Base-by-base conservation (phyloP, 1,140 invertebrate genomes). In the Choristoneura fumiferana region DNA sequence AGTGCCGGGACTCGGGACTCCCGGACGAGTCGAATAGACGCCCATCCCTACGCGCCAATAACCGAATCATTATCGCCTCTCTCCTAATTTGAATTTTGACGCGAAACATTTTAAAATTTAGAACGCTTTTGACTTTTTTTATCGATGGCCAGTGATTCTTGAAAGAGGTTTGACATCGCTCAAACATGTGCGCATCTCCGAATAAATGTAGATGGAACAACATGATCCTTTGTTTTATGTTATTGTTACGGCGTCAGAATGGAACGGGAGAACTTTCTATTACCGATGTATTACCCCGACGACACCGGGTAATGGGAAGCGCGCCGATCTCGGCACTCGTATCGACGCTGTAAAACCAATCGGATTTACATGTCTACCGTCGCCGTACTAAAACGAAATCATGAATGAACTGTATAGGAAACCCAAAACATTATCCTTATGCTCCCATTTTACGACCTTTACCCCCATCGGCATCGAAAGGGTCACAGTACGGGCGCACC, bases 351-450 rank as follows among this genome's bases (percentile, higher is more conserved):
- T 75, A 76, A 71, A 81, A 79, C 73, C 82, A 78, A 85, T 82
- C 82, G 70, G 85, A 88, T 88, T 87, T 87, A 87, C 85, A 88
- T 87, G 81, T 86, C 81, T 80, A 80, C 81, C 71, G 78, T 65
- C 69, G 67, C 66, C 70, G 81, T 81, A 86, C 85, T 85, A 86
- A 87, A 89, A 87, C 80, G 83, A 82, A 89, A 89, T 86, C 86
- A 89, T 89, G 86, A 89, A 89, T 89, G 86, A 86, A 87, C 84
- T 76, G 85, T 84, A 81, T 81, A 84, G 79, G 82, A 84, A 80
- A 83, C 84, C 86, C 75, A 84, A 84, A 89, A 86, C 86, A 87
- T 89, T 89, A 89, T 89, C 84, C 86, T 89, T 89, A 89, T 89
- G 86, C 81, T 88, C 76, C 78, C 84, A 85, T 88, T 89, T 89